phyloP scores from a whole-genome alignment of 2,113 vertebrate genomes.

The Otus sunia region DNA sequence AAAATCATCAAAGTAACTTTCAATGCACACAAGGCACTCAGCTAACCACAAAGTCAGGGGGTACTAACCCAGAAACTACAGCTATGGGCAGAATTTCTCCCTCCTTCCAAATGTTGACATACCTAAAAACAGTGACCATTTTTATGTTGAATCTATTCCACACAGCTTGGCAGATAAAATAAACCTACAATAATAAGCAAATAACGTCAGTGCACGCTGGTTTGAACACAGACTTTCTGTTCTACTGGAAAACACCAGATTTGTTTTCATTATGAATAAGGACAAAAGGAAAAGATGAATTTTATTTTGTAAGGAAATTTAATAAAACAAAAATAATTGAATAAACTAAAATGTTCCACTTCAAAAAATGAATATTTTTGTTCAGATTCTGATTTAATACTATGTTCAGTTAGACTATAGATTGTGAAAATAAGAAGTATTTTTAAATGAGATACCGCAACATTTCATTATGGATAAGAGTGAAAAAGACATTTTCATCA shows the following conservation, averaged over 20 bases:
- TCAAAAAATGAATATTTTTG: neutral
- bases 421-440: neutral
- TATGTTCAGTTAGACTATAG: neutral
- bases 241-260: neutral
- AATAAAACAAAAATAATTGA: neutral
- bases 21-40: neutral
- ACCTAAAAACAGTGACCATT: neutral
- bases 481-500: neutral
- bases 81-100: neutral
- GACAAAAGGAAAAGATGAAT: neutral
- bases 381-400: neutral
- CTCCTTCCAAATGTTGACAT: neutral
- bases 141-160: neutral
- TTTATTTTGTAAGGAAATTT: neutral
- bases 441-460: neutral
- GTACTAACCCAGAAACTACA: neutral
- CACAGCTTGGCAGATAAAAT: neutral
- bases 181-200: neutral
- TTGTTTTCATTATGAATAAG: neutral
- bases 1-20: neutral
- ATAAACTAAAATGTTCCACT: neutral
- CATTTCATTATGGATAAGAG: neutral
- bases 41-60: neutral
- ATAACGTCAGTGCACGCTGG: neutral
- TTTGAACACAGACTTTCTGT: neutral